Evolutionary conservation across 1,140 invertebrate species (phyloP), one percentile per base, ranked within the genome.

Genomic region (Rhyzopertha dominica): DNA sequence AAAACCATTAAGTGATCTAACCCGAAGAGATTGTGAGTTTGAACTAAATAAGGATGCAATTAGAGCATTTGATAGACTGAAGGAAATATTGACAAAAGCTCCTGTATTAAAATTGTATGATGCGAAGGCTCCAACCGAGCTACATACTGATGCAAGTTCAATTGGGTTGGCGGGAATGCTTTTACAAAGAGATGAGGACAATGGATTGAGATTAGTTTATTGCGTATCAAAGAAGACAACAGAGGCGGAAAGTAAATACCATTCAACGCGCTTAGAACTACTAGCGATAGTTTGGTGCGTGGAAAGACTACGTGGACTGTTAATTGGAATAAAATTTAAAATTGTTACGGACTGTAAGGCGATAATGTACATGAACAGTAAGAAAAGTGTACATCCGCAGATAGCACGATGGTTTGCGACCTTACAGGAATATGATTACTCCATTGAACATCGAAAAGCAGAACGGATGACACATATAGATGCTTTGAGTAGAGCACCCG

Each of bases 251-350:
- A 13, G 20, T 1, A 39, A 43, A 5, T 60, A 58, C 32, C 58
- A 61, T 44, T 59, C 56, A 1, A 49, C 47, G 31, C 49, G 54
- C 36, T 34, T 61, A 16, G 58, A 61, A 42, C 32, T 57, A 13
- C 10, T 63, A 8, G 61, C 60, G 0, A 44, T 51, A 18, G 35
- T 52, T 3, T 52, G 36, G 22, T 37, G 46, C 31, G 30, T 49
- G 17, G 40, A 52, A 20, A 43, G 47, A 22, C 25, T 70, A 28
- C 53, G 63, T 18, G 50, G 63, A 7, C 66, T 61, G 29, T 22
- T 69, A 9, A 10, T 67, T n/a, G 65, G 63, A 1, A 63, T 61
- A n/a, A 28, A 32, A 7, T 72, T 71, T 32, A 63, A 32, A 34
- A 57, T 61, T 30, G 55, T 67, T 28, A 68, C 43, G 2, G 68